Percentiles rank a stretch among this genome's conserved stretches.
These are phyloP conservation scores for Columba guinea DNA, from an alignment of 2,797 vertebrate genomes.

Conservation along the genomic window DNA sequence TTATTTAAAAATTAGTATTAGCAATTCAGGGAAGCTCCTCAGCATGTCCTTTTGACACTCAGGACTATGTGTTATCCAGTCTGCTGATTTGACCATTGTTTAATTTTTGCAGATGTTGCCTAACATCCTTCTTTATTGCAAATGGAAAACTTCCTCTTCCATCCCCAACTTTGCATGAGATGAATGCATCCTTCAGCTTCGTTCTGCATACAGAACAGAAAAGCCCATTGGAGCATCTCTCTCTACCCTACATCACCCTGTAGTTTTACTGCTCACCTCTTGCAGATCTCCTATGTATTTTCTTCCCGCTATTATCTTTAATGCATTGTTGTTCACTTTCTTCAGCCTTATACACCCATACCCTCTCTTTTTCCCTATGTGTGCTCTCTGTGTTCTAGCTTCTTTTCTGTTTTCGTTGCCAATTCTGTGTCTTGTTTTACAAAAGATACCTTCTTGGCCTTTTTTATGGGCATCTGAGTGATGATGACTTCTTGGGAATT, in stretches of 20 bases:
- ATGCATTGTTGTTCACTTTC: neutral
- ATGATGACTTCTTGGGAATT: neutral
- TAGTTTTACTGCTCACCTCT: neutral
- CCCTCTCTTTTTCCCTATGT: neutral
- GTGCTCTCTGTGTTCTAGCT: neutral
- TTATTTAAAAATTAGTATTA: slow-evolving; percentile 25
- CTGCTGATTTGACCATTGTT: neutral
- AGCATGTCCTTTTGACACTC: neutral
- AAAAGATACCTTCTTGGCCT: neutral
- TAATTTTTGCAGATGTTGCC: slow-evolving; percentile 33
- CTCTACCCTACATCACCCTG: neutral
- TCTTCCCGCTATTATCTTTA: neutral
- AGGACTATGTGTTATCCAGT: neutral
- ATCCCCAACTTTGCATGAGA: neutral
- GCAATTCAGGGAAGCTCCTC: neutral
- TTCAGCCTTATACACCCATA: neutral
- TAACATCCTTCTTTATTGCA: neutral
- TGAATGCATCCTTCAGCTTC: neutral
- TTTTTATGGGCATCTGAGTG: neutral
- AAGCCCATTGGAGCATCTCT: neutral
- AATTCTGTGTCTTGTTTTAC: neutral
- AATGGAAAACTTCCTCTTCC: neutral
- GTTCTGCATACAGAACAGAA: neutral
- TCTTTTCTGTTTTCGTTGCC: neutral
- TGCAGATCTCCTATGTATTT: neutral